A percentile compares a stretch with the other conserved stretches of the same genome.
phyloP scores from a whole-genome alignment of 2,888 invertebrate genomes.

The Drosophila maculinotata region DNA sequence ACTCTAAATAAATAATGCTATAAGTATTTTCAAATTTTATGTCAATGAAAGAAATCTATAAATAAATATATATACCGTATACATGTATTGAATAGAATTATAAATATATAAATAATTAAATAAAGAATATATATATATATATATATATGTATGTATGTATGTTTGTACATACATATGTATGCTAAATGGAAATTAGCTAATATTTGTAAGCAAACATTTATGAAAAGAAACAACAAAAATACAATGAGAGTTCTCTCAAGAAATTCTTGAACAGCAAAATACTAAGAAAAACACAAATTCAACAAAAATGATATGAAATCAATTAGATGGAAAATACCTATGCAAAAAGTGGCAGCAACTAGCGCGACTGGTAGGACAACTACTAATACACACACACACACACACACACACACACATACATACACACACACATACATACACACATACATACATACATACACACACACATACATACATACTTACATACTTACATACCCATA shows the following conservation, averaged over 20 bases:
- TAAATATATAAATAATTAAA: conserved; percentile 29
- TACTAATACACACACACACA: conserved; percentile 26
- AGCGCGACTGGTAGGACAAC: conserved; percentile 29
- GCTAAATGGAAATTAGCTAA: conserved; percentile 38
- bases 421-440: conserved; percentile 8
- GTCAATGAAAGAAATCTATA: conserved; percentile 61
- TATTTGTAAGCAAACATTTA: conserved; percentile 47
- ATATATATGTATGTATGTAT: conserved; percentile 7
- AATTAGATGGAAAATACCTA: conserved; percentile 39
- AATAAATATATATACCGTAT: conserved; percentile 37
- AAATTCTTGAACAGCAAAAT: conserved; percentile 28
- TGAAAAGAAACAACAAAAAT: conserved; percentile 12
- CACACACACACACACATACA: conserved; percentile 8
- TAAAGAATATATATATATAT: conserved; percentile 14
- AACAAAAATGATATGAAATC: conserved; percentile 19
- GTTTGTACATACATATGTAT: conserved; percentile 16
- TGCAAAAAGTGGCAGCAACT: conserved; percentile 24
- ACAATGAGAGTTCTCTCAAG: conserved; percentile 23
- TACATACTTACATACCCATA: conserved; percentile 1
- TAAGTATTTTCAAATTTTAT: conserved; percentile 58
- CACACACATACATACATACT: conserved; percentile 25
- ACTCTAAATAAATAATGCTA: conserved; percentile 36
- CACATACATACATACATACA: conserved; percentile 9
- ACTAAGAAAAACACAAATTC: neutral
- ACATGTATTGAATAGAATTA: conserved; percentile 42